phyloP scores from a whole-genome alignment of 2,797 vertebrate genomes.

The Tiaroga cobitis region DNA sequence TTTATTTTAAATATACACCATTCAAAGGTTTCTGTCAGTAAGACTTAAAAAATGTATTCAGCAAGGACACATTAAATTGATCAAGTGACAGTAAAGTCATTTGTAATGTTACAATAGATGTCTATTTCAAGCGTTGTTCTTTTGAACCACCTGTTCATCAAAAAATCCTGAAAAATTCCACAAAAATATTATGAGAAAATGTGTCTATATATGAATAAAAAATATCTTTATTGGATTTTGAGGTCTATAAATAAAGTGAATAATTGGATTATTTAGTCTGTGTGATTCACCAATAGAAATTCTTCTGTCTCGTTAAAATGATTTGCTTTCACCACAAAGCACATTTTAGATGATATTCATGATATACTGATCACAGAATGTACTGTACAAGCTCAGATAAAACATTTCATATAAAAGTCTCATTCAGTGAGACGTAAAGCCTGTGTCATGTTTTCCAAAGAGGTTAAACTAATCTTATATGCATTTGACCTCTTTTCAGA shows the following conservation, averaged over 20 bases:
- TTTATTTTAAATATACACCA: background rate
- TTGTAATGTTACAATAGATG: background rate
- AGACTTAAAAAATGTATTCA: background rate
- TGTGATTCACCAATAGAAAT: background rate
- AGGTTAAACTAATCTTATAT: slow-evolving; percentile 17
- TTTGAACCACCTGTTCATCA: too few species aligned
- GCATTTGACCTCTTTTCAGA: slow-evolving; percentile 22
- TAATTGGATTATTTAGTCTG: background rate
- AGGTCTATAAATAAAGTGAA: background rate
- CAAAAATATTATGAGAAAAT: background rate
- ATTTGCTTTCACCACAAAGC: slow-evolving; percentile 20
- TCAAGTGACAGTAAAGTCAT: background rate
- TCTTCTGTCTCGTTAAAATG: background rate
- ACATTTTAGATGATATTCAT: background rate
- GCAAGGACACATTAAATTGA: background rate
- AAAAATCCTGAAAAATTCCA: too few species aligned
- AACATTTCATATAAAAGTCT: slow-evolving; percentile 6
- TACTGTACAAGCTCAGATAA: background rate
- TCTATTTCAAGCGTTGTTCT: too few species aligned
- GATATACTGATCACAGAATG: background rate
- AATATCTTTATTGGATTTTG: background rate
- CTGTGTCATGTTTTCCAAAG: background rate
- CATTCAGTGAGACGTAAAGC: background rate
- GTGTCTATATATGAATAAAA: background rate
- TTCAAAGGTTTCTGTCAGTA: background rate